Evolutionary conservation across 2,888 invertebrate species (phyloP).

Genomic region (Cephus pygmeus): DNA sequence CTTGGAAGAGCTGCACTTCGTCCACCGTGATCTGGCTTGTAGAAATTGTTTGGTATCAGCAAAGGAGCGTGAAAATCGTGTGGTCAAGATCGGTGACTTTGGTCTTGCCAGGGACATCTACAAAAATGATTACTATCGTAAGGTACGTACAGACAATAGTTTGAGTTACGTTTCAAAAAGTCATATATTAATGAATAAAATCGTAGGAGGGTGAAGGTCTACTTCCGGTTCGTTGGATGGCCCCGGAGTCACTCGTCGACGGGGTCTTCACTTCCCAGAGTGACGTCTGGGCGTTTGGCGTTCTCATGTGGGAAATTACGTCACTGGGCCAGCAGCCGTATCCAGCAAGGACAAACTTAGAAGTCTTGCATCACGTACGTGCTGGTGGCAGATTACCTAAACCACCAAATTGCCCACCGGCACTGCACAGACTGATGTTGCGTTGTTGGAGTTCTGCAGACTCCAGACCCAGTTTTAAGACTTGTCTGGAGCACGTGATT

Average conservation of each 20-base stretch:
- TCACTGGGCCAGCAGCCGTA: constrained; percentile 97
- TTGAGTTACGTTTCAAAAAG: neutral
- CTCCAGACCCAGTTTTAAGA: constrained; percentile 87
- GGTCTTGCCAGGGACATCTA: constrained; percentile 97
- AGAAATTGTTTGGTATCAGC: constrained; percentile 93
- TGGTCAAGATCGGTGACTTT: constrained; percentile 98
- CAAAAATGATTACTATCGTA: constrained; percentile 96
- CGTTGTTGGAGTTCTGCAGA: constrained; percentile 90
- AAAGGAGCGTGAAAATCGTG: constrained; percentile 74
- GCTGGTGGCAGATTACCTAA: constrained; percentile 86
- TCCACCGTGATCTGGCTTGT: constrained; percentile 95
- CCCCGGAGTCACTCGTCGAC: constrained; percentile 95
- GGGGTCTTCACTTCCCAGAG: constrained; percentile 97
- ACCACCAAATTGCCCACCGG: constrained; percentile 86
- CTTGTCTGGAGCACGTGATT: constrained; percentile 74
- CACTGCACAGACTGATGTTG: constrained; percentile 85
- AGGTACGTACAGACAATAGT: constrained; percentile 74
- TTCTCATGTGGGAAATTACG: constrained; percentile 96
- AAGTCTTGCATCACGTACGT: constrained; percentile 90
- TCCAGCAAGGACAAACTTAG: constrained; percentile 90
- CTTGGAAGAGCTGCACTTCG: constrained; percentile 96
- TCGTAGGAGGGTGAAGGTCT: constrained; percentile 73
- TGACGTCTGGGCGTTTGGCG: constrained; percentile 96
- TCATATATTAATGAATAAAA: constrained; percentile 61
- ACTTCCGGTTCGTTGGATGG: constrained; percentile 97